A percentile compares a stretch with the other conserved stretches of the same genome.
These are phyloP conservation scores for Oreortyx pictus DNA, from an alignment of 2,797 vertebrate genomes.

Conservation along the genomic window DNA sequence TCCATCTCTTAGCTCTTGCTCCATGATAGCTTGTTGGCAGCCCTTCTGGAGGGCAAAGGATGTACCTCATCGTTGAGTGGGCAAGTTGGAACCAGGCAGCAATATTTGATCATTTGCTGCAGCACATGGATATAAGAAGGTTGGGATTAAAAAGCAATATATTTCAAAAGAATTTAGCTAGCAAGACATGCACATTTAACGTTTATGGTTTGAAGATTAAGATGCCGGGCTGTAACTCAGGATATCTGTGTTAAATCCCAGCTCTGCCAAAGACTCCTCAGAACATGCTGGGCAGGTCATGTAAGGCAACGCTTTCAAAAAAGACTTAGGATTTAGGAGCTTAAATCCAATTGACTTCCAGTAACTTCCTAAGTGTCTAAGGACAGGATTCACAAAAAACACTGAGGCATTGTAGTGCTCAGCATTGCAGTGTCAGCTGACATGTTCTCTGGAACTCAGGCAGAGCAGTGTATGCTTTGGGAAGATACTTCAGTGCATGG, in stretches of 20 bases:
- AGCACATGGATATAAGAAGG: conserved; percentile 5
- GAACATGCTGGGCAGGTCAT: not conserved
- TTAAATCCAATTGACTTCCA: conserved; percentile 42
- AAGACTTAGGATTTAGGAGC: conserved; percentile 15
- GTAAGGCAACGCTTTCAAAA: conserved; percentile 40
- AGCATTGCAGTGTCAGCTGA: not conserved
- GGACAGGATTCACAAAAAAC: not conserved
- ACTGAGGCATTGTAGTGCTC: not conserved
- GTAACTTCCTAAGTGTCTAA: conserved; percentile 36
- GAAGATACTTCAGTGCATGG: not conserved
- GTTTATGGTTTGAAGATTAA: conserved; percentile 39
- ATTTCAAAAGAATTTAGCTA: conserved; percentile 45
- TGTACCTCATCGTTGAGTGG: not conserved
- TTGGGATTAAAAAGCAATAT: conserved; percentile 20
- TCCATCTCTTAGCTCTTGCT: not conserved
- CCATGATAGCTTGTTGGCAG: not conserved
- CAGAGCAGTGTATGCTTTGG: not conserved
- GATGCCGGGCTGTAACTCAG: conserved; percentile 5
- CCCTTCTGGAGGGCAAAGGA: not conserved
- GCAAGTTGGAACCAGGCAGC: not conserved
- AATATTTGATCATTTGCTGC: not conserved
- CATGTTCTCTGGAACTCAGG: not conserved
- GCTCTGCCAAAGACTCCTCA: conserved; percentile 25
- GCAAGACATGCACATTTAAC: not conserved
- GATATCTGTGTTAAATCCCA: conserved; percentile 43